Percentiles rank a stretch among this genome's conserved stretches.
phyloP scores from a whole-genome alignment of 1,140 invertebrate genomes.

The Nylanderia fulva region DNA sequence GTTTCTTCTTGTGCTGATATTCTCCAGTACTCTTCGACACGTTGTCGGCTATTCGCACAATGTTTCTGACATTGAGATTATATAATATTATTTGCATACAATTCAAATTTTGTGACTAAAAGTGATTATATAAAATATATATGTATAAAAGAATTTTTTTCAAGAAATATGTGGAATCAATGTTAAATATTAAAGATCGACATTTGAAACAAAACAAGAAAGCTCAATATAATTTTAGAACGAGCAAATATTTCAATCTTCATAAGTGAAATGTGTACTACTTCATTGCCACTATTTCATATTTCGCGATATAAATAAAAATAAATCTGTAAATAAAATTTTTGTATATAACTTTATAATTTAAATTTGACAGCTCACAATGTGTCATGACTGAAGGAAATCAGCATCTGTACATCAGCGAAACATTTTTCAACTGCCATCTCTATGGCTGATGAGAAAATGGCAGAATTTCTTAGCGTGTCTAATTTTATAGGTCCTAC shows the following conservation, averaged over 20 bases:
- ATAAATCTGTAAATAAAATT: constrained; percentile 9
- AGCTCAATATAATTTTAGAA: constrained; percentile 2
- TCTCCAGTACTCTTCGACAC: neutral
- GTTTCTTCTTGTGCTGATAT: constrained; percentile 22
- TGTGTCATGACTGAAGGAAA: constrained; percentile 7
- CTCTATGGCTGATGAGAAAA: constrained; percentile 57
- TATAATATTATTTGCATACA: neutral
- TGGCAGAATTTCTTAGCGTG: constrained; percentile 59
- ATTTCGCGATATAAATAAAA: neutral
- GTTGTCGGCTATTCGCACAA: neutral
- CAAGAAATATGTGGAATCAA: neutral
- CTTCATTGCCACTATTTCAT: neutral
- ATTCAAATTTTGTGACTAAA: neutral
- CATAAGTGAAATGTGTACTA: neutral
- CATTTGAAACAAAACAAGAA: neutral
- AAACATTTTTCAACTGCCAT: constrained; percentile 38
- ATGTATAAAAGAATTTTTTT: neutral
- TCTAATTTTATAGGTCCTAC: constrained; percentile 59
- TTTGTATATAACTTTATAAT: neutral
- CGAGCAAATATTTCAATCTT: neutral
- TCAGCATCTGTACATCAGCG: constrained; percentile 36
- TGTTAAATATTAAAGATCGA: neutral
- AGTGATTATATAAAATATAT: constrained; percentile 12
- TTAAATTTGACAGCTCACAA: constrained; percentile 20
- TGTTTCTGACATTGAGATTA: neutral